Conservation (phyloP, 2,113 vertebrate genomes). For the Zosterops japonicus region DNA sequence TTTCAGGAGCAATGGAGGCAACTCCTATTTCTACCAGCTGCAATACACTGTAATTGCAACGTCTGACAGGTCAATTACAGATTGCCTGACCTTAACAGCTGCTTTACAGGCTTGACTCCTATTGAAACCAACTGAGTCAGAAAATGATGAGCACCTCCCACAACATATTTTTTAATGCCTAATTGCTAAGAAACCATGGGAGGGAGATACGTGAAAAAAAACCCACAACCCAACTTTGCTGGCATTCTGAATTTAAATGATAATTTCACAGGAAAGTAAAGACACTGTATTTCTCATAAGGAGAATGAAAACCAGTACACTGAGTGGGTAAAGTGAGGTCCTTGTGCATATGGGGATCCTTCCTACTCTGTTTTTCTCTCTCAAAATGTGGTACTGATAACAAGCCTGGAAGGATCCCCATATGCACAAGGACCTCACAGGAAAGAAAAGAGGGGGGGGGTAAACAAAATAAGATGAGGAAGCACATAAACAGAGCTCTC, state of each 20-base stretch:
- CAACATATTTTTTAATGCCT: background rate
- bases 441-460: no score
- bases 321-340: background rate
- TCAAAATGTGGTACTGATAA: background rate
- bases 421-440: no score
- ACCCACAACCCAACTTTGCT: background rate
- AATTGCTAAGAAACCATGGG: conserved; percentile 33
- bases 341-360: background rate
- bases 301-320: background rate
- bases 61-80: conserved; percentile 16
- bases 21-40: background rate
- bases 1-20: background rate
- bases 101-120: background rate
- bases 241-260: background rate
- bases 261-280: background rate
- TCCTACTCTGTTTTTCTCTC: background rate
- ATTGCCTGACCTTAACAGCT: conserved; percentile 18
- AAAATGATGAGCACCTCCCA: conserved; percentile 15
- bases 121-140: conserved; percentile 47
- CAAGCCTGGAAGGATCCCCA: background rate
- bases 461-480: background rate
- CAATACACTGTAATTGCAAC: background rate
- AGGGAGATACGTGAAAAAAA: background rate
- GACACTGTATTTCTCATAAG: background rate
- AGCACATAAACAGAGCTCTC: background rate